phyloP scores from a whole-genome alignment of 2,797 vertebrate species.

The Tachyglossus aculeatus region DNA sequence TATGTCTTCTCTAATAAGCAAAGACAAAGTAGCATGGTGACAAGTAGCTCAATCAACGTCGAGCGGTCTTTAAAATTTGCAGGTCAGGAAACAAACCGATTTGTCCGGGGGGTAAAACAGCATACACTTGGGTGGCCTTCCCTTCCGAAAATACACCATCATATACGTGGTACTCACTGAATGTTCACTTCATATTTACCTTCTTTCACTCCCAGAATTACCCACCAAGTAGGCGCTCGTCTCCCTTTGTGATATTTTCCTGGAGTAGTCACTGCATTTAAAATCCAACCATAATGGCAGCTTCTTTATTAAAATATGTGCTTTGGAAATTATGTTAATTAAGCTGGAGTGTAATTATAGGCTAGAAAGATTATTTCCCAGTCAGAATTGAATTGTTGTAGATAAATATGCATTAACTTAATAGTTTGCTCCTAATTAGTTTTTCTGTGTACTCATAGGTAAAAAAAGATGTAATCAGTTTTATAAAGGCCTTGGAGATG shows the following conservation, averaged over 20 bases:
- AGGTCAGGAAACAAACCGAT: neutral
- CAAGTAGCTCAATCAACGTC: neutral
- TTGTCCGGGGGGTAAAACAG: neutral
- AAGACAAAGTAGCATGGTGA: too few species aligned
- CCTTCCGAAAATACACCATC: neutral
- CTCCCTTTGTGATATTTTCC: slow-evolving; percentile 30
- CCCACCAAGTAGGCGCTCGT: slow-evolving; percentile 20
- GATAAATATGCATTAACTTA: slow-evolving; percentile 81
- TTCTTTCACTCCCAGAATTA: neutral
- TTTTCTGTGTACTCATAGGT: slow-evolving; percentile 69
- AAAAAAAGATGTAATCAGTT: slow-evolving; percentile 60
- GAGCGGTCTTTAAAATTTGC: neutral
- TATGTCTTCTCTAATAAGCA: too few species aligned
- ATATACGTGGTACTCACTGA: slow-evolving; percentile 1
- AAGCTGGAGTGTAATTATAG: slow-evolving; percentile 76
- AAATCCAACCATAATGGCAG: slow-evolving; percentile 63
- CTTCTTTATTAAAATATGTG: slow-evolving; percentile 73
- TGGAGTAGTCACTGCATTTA: slow-evolving; percentile 61
- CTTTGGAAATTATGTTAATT: slow-evolving; percentile 76
- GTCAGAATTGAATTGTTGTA: slow-evolving; percentile 79
- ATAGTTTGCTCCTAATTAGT: slow-evolving; percentile 78
- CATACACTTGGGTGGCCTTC: neutral
- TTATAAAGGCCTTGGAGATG: slow-evolving; percentile 29
- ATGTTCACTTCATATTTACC: neutral
- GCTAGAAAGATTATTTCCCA: slow-evolving; percentile 77